Conservation (phyloP, 2,113 vertebrate genomes). For the Gopherus flavomarginatus region DNA sequence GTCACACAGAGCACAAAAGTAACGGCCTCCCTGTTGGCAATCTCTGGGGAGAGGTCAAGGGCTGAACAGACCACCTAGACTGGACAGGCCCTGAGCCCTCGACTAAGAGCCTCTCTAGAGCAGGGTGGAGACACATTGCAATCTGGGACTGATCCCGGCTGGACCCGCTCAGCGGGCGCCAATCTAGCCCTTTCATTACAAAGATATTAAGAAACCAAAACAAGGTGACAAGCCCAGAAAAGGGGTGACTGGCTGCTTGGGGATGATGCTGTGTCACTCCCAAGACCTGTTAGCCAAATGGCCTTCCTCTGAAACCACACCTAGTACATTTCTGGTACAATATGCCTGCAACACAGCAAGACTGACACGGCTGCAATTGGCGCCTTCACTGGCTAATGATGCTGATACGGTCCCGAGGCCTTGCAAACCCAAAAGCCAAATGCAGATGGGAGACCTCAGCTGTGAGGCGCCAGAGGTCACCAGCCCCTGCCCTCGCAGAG, state of each 20-base stretch:
- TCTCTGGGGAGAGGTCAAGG: background rate
- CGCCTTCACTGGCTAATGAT: rapidly evolving
- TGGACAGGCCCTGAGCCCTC: background rate
- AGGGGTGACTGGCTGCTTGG: too few relatives aligned
- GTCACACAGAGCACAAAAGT: background rate
- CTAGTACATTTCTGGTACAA: background rate
- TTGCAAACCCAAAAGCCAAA: background rate
- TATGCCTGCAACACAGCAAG: background rate
- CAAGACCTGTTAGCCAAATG: background rate
- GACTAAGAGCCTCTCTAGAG: background rate
- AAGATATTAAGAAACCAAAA: background rate
- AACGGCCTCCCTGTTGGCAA: background rate
- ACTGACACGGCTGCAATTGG: rapidly evolving
- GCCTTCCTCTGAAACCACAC: background rate
- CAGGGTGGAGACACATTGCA: background rate
- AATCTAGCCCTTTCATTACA: background rate
- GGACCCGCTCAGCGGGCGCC: background rate
- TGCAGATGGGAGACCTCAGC: background rate
- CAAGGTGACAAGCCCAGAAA: background rate
- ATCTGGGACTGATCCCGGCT: too few relatives aligned
- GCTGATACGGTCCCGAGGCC: background rate
- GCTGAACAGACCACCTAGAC: background rate
- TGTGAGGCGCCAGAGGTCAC: rapidly evolving
- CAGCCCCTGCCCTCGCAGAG: rapidly evolving
- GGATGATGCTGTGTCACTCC: background rate